Conservation (phyloP, 1,140 invertebrate species). For the Scylla paramamosain region DNA sequence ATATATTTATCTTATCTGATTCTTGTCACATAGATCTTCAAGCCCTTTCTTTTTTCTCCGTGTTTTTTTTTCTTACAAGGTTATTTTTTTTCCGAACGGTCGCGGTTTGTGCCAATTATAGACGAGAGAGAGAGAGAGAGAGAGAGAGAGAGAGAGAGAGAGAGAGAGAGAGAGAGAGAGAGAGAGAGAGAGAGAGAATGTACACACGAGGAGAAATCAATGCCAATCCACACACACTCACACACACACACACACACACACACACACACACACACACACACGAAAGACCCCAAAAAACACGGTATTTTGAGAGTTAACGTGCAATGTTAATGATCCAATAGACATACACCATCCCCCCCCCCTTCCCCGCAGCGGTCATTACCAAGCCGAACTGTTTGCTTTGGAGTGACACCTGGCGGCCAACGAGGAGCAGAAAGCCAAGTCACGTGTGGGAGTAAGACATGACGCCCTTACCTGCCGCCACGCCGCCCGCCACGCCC, state of each 20-base stretch:
- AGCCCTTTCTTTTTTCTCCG: too few relatives aligned
- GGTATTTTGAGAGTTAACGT: conserved; percentile 4
- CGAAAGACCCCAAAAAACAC: not conserved
- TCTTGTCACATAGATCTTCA: too few relatives aligned
- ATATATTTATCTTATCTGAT: too few relatives aligned
- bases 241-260: conserved; percentile 11
- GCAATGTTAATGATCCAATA: not conserved
- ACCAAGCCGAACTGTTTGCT: not conserved
- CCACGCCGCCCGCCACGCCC: not conserved
- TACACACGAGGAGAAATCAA: too few relatives aligned
- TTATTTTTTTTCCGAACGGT: too few relatives aligned
- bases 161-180: too few relatives aligned
- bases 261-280: not conserved
- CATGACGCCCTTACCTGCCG: not conserved
- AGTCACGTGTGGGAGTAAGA: not conserved
- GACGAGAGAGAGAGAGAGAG: too few relatives aligned
- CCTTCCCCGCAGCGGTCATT: not conserved
- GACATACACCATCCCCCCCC: not conserved
- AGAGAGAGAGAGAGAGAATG: too few relatives aligned
- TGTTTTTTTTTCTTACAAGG: too few relatives aligned
- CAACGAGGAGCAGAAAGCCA: not conserved
- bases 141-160: too few relatives aligned
- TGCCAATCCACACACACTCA: not conserved
- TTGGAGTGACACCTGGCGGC: not conserved
- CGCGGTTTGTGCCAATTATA: too few relatives aligned